phyloP scores from a whole-genome alignment of 2,888 invertebrate genomes.

The Antitype chi region DNA sequence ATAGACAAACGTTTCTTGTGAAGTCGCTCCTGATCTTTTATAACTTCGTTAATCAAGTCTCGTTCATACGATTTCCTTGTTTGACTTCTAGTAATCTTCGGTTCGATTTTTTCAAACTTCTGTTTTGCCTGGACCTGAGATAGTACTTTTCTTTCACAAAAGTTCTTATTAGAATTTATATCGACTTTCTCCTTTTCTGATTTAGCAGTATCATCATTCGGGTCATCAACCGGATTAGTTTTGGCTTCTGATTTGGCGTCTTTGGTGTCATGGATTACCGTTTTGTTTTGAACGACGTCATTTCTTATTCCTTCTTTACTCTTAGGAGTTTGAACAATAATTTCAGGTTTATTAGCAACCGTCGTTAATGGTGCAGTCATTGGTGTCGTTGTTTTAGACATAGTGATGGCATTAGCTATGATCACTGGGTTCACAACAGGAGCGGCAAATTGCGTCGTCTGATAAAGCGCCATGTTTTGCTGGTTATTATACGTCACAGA shows the following conservation, averaged over 20 bases:
- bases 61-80: conserved; percentile 51
- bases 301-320: conserved; percentile 12
- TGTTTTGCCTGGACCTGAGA: conserved; percentile 79
- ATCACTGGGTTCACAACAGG: conserved; percentile 75
- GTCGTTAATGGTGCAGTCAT: conserved; percentile 36
- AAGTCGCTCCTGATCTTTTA: conserved; percentile 73
- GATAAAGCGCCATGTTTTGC: conserved; percentile 75
- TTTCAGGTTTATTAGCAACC: conserved; percentile 38
- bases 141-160: conserved; percentile 74
- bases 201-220: conserved; percentile 35
- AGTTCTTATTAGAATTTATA: conserved; percentile 64
- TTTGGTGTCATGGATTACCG: conserved; percentile 14
- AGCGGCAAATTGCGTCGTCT: conserved; percentile 74
- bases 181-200: conserved; percentile 53
- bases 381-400: conserved; percentile 45
- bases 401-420: conserved; percentile 71
- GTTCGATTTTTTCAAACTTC: conserved; percentile 53
- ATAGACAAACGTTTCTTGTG: conserved; percentile 79
- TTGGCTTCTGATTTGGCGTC: conserved; percentile 35
- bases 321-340: background rate
- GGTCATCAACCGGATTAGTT: conserved; percentile 11
- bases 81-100: conserved; percentile 55
- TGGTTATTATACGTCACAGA: conserved; percentile 68
- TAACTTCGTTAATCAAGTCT: conserved; percentile 52
- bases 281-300: conserved; percentile 15